Base-by-base conservation (phyloP, 2,797 vertebrate genomes). In the Peromyscus eremicus region DNA sequence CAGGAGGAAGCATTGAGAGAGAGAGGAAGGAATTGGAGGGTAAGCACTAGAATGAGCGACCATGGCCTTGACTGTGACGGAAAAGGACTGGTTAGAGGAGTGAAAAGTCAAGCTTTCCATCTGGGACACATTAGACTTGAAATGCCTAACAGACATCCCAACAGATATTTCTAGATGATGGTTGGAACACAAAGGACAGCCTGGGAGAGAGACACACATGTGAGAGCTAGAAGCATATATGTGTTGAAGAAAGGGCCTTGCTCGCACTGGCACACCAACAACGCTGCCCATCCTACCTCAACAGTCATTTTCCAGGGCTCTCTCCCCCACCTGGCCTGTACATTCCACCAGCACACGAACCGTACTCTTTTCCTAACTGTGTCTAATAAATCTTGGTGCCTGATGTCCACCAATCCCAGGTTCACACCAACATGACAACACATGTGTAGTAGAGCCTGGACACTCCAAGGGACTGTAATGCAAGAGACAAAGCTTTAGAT, bases 131-230 rank as follows among this genome's bases (percentile, higher is more conserved):
- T 34, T 46, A 87, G 62, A 73, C 92, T 40, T 83, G 13, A 88
- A 83, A 82, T 82, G 40, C 49, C 83, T 93, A 64, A 80, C 27
- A 40, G n/a, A 77, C 29, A 91, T 27, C 11, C 82, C 46, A 49
- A 19, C 12, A 76, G 25, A 92, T 29, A 94, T 62, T 94, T 94
- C 66, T 70, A 70, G 40, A 80, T 76, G 66, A 87, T 14, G 82
- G 62, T 4, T 95, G 29, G 46, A n/a, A 46, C 43, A 96, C 52
- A 86, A 79, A 23, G 79, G 13, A 76, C 12, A 89, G 37, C 73
- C 79, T 82, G 43, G 57, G 19, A 60, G 62, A 95, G 34, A 93
- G 25, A 89, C 27, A 92, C 37, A 94, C 92, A 95, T n/a, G 0
- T 83, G 64, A 96, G 68, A 86, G 21, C 40, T 6, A 87, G 75